phyloP scores from a whole-genome alignment of 2,888 invertebrate genomes.

The Apotomis turbidana region DNA sequence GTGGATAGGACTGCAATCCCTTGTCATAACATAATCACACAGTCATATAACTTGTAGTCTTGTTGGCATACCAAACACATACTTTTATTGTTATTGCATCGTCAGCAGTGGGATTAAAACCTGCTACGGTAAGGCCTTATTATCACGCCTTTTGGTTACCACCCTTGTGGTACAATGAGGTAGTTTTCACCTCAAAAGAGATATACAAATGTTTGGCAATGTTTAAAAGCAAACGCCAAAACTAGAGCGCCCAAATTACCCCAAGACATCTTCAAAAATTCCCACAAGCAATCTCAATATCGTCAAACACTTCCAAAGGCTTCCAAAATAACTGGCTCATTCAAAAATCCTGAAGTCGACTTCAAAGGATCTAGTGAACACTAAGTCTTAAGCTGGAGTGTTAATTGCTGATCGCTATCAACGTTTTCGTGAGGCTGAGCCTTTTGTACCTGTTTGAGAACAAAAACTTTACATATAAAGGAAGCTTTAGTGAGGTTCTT shows the following conservation, averaged over 20 bases:
- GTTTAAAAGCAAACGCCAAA: background rate
- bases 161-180: too few species aligned
- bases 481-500: slow-evolving; percentile 30
- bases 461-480: slow-evolving; percentile 43
- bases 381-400: slow-evolving; percentile 54
- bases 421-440: slow-evolving; percentile 56
- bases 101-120: too few species aligned
- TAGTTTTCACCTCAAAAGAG: too few species aligned
- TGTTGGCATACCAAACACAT: too few species aligned
- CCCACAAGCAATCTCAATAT: slow-evolving; percentile 28
- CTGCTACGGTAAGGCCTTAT: too few species aligned
- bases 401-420: slow-evolving; percentile 70
- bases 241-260: slow-evolving; percentile 1
- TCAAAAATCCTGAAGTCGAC: slow-evolving; percentile 37
- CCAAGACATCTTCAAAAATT: slow-evolving; percentile 20
- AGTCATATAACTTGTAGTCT: too few species aligned
- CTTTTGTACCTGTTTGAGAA: slow-evolving; percentile 53
- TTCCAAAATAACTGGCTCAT: slow-evolving; percentile 27
- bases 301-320: slow-evolving; percentile 31
- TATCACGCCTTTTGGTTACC: too few species aligned
- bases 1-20: too few species aligned
- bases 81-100: too few species aligned
- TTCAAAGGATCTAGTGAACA: slow-evolving; percentile 42
- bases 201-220: too few species aligned
- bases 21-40: too few species aligned